Base-by-base conservation (phyloP, 2,113 vertebrate species). In the Hydropotes inermis region DNA sequence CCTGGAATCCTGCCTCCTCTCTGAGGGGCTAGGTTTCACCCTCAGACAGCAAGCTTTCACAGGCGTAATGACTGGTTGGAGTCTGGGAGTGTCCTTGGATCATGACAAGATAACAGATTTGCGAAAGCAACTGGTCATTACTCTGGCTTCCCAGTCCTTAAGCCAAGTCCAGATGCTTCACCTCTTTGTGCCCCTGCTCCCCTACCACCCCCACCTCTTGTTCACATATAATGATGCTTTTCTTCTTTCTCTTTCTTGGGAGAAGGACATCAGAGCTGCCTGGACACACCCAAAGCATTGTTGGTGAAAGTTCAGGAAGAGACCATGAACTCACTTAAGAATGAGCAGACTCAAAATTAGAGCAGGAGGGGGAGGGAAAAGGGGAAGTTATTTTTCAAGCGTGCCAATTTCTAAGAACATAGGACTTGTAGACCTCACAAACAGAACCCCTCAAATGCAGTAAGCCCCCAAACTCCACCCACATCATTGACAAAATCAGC, bases 251-350 rank as follows among this genome's bases (percentile, higher is more conserved):
- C 55, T 89, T 96, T 95, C 94, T 97, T 58, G 2, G 30, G 54
- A 85, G 81, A 82, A 93, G 67, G 83, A 93, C 70, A 92, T 93
- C 78, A 97, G 91, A 76, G 54, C 58, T 79, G 16, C 2, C 0
- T 14, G 57, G 90, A 90, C 91, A 97, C 90, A 97, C 74, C 91
- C 92, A 88, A 97, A 33, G 13, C 39, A 47, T n/a, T 95, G 89
- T 76, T 81, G 52, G 89, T 54, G 43, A 91, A 96, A 96, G 84
- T 95, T 96, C 57, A 96, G 45, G 55, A 92, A 81, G 76, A 97
- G 89, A 97, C n/a, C 14, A 16, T 76, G 52, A 91, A 90, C 84
- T 3, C 33, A 81, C 78, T 60, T 78, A 94, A 33, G 36, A 83
- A 89, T 74, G 55, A 93, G 10, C n/a, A 85, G 81, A 96, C 67